These are phyloP conservation scores for Yoshiicerus persimilis DNA, from an alignment of 1,140 invertebrate species.

Conservation along the genomic window DNA sequence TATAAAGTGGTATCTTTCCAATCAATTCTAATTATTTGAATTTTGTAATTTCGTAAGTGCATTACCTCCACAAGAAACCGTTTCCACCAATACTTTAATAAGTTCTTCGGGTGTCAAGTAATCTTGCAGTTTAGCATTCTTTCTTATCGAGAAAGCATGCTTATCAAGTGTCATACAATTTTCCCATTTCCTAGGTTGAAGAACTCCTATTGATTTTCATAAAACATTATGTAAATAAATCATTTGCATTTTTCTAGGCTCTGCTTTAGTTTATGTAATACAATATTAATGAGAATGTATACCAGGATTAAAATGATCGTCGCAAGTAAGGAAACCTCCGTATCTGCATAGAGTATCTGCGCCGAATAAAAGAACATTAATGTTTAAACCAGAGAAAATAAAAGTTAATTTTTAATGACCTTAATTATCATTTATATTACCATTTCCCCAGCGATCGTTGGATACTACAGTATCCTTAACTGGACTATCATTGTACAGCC, in stretches of 20 bases:
- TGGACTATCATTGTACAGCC: constrained; percentile 94
- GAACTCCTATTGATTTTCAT: constrained; percentile 47
- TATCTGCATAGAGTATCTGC: constrained; percentile 72
- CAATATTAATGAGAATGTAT: not conserved
- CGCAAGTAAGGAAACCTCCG: constrained; percentile 55
- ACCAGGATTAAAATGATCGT: constrained; percentile 86
- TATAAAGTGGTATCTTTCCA: too few species aligned
- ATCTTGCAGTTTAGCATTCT: constrained; percentile 70
- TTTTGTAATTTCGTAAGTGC: too few species aligned
- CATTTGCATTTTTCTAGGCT: too few species aligned
- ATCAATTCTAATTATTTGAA: constrained; percentile 47
- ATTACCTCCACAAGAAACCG: constrained; percentile 76
- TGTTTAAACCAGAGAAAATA: too few species aligned
- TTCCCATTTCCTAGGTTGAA: constrained; percentile 74
- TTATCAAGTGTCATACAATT: constrained; percentile 88
- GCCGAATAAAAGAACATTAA: not conserved
- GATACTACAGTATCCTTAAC: constrained; percentile 84
- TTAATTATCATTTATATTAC: not conserved
- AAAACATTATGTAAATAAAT: not conserved
- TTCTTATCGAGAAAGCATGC: constrained; percentile 82
- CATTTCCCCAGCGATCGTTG: constrained; percentile 83
- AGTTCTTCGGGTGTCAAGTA: constrained; percentile 73
- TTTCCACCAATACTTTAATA: constrained; percentile 70
- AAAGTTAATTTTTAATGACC: too few species aligned
- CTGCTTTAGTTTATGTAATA: too few species aligned